Base-by-base conservation (phyloP, 2,888 invertebrate species). In the Ornithoptera alexandrae region DNA sequence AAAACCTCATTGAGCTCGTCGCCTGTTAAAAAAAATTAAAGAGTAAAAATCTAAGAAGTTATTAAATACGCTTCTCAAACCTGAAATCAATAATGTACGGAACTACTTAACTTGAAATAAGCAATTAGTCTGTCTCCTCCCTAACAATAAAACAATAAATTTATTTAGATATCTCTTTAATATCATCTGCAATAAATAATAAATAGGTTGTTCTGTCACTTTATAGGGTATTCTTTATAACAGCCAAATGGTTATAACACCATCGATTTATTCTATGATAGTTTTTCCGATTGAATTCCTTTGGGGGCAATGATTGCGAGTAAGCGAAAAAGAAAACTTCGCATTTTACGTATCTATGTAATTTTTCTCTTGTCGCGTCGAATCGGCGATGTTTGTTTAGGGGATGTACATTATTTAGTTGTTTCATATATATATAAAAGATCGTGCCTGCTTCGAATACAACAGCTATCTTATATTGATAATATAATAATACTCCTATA, bases 321-420 rank as follows among this genome's bases (percentile, higher is more conserved):
- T 85, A 85, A 76, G 76, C 80, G 77, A 82, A 86, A 87, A 85
- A 85, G 85, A 84, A 86, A 85, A 86, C 77, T 84, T 83, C 81
- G 78, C 79, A 76, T 82, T 79, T 82, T 80, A 74, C 78, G 77
- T 81, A 80, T 81, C 81, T 78, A 77, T 74, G 78, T 78, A 79
- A 78, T 81, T 81, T 80, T 78, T 77, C 65, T 71, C 66, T 71
- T 65, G 61, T 69, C 72, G 73, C 61, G 30, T 53, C n/a, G 61
- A 56, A 67, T 67, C 53, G 39, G 61, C 67, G 67, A 50, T 60
- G 20, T 67, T 66, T 42, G 17, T 10, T 24, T 62, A 50, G 53
- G 53, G 5, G 18, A 53, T 53, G n/a, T 53, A 53, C 53, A 53
- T 53, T 53, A 53, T 53, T 18, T 53, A 6, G 6, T 53, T 53